Evolutionary conservation across 2,797 vertebrate species (phyloP), one percentile per base, ranked within the genome.

Genomic region (Manis crassicaudata): DNA sequence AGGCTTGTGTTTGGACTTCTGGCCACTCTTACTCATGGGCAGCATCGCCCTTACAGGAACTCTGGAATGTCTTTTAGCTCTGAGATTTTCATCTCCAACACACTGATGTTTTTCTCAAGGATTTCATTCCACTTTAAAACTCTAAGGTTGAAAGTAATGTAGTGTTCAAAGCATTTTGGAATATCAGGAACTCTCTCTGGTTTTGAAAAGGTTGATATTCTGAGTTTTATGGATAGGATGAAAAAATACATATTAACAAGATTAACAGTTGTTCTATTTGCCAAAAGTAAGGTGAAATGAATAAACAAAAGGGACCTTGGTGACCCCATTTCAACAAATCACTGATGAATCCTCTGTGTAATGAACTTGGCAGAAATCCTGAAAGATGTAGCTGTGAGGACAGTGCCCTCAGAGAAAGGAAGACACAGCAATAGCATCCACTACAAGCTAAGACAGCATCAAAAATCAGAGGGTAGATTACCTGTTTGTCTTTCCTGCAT

Each of bases 341-440:
- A 52, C 70, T 96, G 80, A 89, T 75, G 58, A 94, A 88, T 89
- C 58, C 75, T 50, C 58, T 67, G 16, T 86, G 67, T 76, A 96
- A 90, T 90, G 68, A 68, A 92, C 75, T 92, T 94, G 91, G 86
- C 75, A 90, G 62, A 90, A 82, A 63, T 76, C 81, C 87, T 75
- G 40, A 90, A 87, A 46, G 52, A 77, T 17, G 32, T 10, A 63
- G 5, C 27, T 37, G 21, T 11, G 52, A 56, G 56, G 73, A 23
- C 73, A 85, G 25, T 85, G 73, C 73, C 65, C 65, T 93, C 58
- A 29, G 79, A 84, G 77, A 60, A 72, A n/a, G 7, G 35, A 37
- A 76, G 21, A 35, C 16, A 3, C 10, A 27, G 32, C 10, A 37
- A 10, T 32, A 65, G 13, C 29, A 46, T 18, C 5, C 12, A 68